phyloP scores from a whole-genome alignment of 2,113 vertebrate genomes.

The Caretta caretta region DNA sequence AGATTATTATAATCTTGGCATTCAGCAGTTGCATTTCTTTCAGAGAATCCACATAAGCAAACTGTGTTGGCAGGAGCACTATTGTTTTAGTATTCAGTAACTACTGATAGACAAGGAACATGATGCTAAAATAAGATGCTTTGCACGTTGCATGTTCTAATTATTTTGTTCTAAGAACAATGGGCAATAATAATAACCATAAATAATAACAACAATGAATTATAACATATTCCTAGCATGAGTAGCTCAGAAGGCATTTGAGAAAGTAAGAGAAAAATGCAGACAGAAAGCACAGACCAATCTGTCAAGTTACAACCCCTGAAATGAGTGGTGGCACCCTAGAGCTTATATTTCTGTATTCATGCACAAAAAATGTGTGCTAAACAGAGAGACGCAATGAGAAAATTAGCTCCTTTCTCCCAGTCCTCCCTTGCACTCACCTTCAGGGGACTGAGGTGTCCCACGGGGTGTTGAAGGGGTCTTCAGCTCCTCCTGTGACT shows the following conservation, averaged over 20 bases:
- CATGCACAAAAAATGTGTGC: background rate
- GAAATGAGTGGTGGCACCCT: background rate
- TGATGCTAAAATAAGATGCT: constrained; percentile 36
- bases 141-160: constrained; percentile 22
- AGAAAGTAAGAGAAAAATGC: background rate
- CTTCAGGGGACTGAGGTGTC: constrained; percentile 70
- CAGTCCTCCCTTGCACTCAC: constrained; percentile 75
- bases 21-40: constrained; percentile 48
- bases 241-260: background rate
- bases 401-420: background rate
- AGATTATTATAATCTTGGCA: constrained; percentile 59
- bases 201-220: constrained; percentile 1
- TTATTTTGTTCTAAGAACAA: constrained; percentile 30
- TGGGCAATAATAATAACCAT: background rate
- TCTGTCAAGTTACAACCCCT: background rate
- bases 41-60: constrained; percentile 59
- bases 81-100: constrained; percentile 43
- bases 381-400: background rate
- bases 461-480: constrained; percentile 36
- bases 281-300: background rate
- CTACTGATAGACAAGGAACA: constrained; percentile 18
- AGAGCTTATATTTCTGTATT: background rate
- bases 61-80: constrained; percentile 55
- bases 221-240: background rate
- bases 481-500: constrained; percentile 77